Percentiles rank a stretch among this genome's conserved stretches.
Evolutionary conservation across 2,113 vertebrate species (phyloP).

Genomic region (Nycticebus coucang): DNA sequence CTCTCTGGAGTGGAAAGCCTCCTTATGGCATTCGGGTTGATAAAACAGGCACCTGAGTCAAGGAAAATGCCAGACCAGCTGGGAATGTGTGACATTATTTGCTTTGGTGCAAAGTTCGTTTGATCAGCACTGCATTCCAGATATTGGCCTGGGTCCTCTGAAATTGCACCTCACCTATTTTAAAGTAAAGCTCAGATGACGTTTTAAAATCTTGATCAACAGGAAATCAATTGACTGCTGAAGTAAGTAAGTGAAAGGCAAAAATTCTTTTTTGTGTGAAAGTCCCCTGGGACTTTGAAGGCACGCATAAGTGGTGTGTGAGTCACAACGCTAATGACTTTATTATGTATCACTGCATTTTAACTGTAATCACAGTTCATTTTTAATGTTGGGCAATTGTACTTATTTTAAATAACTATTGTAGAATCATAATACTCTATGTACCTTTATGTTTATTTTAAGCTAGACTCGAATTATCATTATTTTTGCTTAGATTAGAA

Average conservation of each 20-base stretch:
- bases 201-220: constrained; percentile 60
- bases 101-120: constrained; percentile 60
- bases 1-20: background rate
- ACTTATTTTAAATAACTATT: constrained; percentile 23
- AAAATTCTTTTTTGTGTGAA: constrained; percentile 76
- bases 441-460: constrained; percentile 42
- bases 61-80: constrained; percentile 8
- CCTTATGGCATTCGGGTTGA: background rate
- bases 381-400: constrained; percentile 55
- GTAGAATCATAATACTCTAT: background rate
- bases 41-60: background rate
- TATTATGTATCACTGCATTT: constrained; percentile 20
- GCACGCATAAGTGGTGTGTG: constrained; percentile 33
- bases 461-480: background rate
- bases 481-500: background rate
- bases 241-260: constrained; percentile 72
- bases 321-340: constrained; percentile 76
- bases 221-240: constrained; percentile 52
- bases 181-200: constrained; percentile 56
- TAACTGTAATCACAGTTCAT: constrained; percentile 51
- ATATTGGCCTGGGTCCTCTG: background rate
- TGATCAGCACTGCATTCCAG: background rate
- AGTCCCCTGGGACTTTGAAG: constrained; percentile 74
- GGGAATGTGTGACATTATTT: constrained; percentile 50
- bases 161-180: background rate